Evolutionary conservation across 2,113 vertebrate species (phyloP).

Genomic region (Upupa epops): DNA sequence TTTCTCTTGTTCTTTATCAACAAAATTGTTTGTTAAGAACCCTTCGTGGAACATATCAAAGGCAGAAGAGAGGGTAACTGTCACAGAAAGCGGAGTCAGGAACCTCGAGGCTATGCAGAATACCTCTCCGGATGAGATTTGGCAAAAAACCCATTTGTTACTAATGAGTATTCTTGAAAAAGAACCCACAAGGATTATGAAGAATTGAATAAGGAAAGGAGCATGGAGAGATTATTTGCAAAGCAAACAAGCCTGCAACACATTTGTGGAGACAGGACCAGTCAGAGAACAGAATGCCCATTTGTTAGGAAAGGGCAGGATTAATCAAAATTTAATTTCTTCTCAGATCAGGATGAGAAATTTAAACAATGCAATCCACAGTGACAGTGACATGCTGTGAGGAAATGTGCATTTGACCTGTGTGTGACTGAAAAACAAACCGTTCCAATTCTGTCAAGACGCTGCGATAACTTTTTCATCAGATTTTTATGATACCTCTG

Average conservation of each 20-base stretch:
- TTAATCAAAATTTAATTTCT: background rate
- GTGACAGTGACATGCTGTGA: background rate
- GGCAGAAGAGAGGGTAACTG: constrained; percentile 9
- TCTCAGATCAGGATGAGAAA: background rate
- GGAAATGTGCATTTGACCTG: background rate
- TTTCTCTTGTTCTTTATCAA: constrained; percentile 30
- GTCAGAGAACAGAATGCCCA: background rate
- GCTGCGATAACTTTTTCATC: background rate
- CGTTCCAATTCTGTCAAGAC: background rate
- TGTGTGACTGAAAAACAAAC: background rate
- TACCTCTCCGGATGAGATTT: background rate
- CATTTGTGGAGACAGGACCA: background rate
- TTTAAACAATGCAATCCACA: background rate
- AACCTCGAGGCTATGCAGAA: background rate
- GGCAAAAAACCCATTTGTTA: background rate
- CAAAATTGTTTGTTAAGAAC: constrained; percentile 43
- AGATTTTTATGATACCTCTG: background rate
- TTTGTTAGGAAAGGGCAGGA: background rate
- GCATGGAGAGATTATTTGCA: background rate
- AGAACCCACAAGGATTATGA: background rate
- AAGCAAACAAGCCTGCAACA: background rate
- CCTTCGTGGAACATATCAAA: background rate
- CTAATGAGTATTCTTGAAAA: constrained; percentile 26
- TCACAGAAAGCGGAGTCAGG: background rate
- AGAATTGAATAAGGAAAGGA: background rate